Evolutionary conservation across 2,888 invertebrate genomes (phyloP), one percentile per base, ranked within the genome.

Genomic region (Microctonus brassicae): DNA sequence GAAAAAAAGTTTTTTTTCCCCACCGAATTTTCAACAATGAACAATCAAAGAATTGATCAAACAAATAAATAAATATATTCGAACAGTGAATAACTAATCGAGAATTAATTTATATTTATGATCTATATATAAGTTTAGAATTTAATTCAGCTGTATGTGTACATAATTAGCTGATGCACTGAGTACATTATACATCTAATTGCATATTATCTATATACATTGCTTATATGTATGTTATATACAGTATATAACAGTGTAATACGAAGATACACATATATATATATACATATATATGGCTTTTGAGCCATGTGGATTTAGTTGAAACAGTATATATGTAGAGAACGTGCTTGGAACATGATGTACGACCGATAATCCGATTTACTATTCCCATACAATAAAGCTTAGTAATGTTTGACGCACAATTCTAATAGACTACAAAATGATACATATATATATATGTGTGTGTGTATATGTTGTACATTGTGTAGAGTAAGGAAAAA

Each of bases 351-450:
- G 61, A 74, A 69, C 71, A 66, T 69, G 71, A 74, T 68, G 73
- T 66, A 74, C 69, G 67, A 63, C 72, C 73, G 74, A 74, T 75
- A 75, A 77, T 77, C 74, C 70, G 73, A 77, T 77, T 77, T 72
- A 73, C 69, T 73, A 71, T 60, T 69, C 61, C 71, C 67, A 42
- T 70, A 64, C 66, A 74, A 63, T 73, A 71, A 71, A 73, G 73
- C 67, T 73, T 29, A 58, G 42, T 55, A 63, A 63, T 70, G 65
- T 70, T 66, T 47, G 58, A 42, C 66, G 73, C 39, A 73, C 62
- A 70, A 55, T 62, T 61, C 70, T 74, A 75, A 75, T 74, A 73
- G 73, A 71, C 60, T 71, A 73, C 61, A 74, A 69, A 69, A 69
- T 60, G 68, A 57, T 55, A 68, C n/a, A 29, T 29, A 29, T 29